Evolutionary conservation across 2,113 vertebrate species (phyloP).

Genomic region (Spheniscus mendiculus): DNA sequence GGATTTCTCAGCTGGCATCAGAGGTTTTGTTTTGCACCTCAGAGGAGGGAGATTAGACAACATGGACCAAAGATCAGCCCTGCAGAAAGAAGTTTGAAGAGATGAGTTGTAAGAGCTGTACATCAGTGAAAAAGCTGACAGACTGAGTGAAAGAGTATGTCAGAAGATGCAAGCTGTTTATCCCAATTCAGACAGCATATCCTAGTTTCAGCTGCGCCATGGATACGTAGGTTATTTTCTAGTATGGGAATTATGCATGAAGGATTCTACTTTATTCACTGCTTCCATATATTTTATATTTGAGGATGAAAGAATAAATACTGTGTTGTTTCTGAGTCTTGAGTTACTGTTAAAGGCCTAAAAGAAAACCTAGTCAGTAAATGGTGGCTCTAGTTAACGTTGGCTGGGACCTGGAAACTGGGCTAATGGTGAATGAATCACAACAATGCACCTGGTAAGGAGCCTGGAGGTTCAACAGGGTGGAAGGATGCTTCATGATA

Average conservation of each 20-base stretch:
- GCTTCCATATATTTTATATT: not conserved
- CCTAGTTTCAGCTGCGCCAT: not conserved
- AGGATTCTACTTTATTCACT: not conserved
- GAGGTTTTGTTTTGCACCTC: not conserved
- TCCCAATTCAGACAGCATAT: not conserved
- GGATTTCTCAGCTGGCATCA: not conserved
- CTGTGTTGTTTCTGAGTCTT: not conserved
- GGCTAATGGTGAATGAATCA: not conserved
- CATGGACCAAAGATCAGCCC: not conserved
- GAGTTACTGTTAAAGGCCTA: not conserved
- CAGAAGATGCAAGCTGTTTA: not conserved
- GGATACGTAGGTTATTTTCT: not conserved
- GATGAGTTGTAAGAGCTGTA: not conserved
- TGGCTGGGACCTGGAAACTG: not conserved
- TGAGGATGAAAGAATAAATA: conserved; percentile 29
- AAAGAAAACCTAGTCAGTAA: not conserved
- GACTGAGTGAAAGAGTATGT: not conserved
- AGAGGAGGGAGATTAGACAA: not conserved
- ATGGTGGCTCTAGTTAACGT: not conserved
- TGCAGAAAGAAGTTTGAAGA: not conserved
- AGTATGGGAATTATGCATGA: not conserved
- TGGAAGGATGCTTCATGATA: not conserved
- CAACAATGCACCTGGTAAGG: not conserved
- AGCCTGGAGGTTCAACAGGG: not conserved
- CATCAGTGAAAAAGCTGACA: not conserved